Base-by-base conservation (phyloP, 2,113 vertebrate genomes). In the Tauraco erythrolophus region DNA sequence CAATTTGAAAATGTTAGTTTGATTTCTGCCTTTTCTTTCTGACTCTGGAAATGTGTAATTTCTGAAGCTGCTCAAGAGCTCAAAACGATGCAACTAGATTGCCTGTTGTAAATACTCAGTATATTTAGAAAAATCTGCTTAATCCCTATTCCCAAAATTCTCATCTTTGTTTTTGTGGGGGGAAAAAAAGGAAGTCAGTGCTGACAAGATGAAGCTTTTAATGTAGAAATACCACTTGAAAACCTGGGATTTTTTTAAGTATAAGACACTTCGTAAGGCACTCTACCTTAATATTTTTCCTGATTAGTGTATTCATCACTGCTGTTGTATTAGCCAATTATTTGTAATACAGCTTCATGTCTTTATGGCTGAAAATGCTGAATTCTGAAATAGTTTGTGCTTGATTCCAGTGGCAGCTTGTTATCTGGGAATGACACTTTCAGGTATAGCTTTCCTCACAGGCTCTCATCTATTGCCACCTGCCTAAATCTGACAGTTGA, bases 401-500 rank as follows among this genome's bases (percentile, higher is more conserved):
- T 84, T 70, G 62, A 33, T 93, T 75, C 46, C 48, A 53, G 51
- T 56, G 86, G 65, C 77, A 82, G 65, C n/a, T 61, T 87, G 41
- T 80, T 87, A 61, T 87, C 89, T 79, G 89, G 80, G 45, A 94
- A 91, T 89, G 81, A 54, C 41, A 33, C 75, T 90, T 92, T 80
- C 95, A 97, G 96, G 95, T 97, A 88, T 17, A 72, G 71, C 65
- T 89, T 76, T 89, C 77, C 81, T 88, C 57, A 12, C 39, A 60
- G 60, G 28, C 92, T 91, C 64, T 87, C 72, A 39, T 97, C 94
- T 46, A 1, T 76, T 89, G 68, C 84, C 94, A 94, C 92, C 90
- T 94, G 90, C 88, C 80, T 68, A 23, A 90, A 54, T 66, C 78
- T 96, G 95, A 75, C 80, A 96, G 94, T 97, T 94, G 93, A 96